phyloP scores from a whole-genome alignment of 2,113 vertebrate genomes.

The Patagioenas fasciata region DNA sequence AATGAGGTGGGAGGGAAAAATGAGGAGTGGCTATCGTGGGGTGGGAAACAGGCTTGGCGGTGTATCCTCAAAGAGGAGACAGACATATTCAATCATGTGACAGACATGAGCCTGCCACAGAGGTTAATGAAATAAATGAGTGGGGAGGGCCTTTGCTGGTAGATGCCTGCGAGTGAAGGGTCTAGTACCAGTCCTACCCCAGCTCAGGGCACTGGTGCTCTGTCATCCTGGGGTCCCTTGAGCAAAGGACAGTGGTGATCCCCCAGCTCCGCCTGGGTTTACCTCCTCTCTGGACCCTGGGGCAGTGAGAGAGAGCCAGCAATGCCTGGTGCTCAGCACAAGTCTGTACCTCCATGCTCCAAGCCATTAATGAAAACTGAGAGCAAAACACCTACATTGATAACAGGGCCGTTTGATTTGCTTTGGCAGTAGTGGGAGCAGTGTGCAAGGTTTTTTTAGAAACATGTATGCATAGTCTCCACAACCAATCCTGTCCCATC shows the following conservation, averaged over 20 bases:
- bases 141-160: neutral
- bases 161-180: neutral
- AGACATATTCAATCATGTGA: neutral
- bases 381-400: neutral
- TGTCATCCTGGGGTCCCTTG: accelerated
- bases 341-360: neutral
- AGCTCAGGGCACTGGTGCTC: neutral
- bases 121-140: neutral
- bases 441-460: neutral
- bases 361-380: neutral
- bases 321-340: accelerated
- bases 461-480: neutral
- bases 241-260: neutral
- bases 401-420: neutral
- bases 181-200: neutral
- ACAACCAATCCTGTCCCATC: neutral
- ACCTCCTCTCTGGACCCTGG: accelerated
- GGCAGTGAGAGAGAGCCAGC: neutral
- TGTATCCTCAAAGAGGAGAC: neutral
- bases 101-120: neutral
- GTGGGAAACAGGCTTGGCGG: neutral
- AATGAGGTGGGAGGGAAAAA: neutral
- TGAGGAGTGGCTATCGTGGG: neutral
- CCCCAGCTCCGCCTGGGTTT: neutral
- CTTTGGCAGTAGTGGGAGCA: neutral